Evolutionary conservation across 2,113 vertebrate species (phyloP), one percentile per base, ranked within the genome.

Genomic region (Abramis brama): DNA sequence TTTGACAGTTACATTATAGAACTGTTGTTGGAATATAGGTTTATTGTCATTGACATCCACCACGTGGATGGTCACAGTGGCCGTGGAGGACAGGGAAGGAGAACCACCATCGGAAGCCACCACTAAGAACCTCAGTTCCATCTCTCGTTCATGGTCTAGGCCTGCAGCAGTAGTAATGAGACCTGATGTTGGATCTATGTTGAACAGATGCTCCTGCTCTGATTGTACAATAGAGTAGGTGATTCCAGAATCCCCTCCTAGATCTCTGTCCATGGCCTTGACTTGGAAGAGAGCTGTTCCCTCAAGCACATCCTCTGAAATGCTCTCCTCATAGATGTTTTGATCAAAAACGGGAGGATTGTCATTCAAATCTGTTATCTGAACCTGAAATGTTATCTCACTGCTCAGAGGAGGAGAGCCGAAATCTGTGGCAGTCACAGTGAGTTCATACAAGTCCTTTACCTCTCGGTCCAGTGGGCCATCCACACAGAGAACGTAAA

Each of bases 31-130:
- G 91, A 99, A 99, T 80, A 96, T 83, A 0, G 97, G 97, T 86
- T 96, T 95, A 57, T 98, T 97, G 93, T 99, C 97, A 30, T 99
- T 99, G 91, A 96, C 92, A 3, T 98, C 97, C 57, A 94, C 94
- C 62, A 99, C 91, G 2, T 88, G 74, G 83, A 97, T 87, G 15
- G 91, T 96, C 83, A 98, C 94, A 13, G 92, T 93, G 23, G 96
- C 95, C 10, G 94, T 94, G 86, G 96, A 92, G 1, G 96, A 94
- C 30, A 96, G 91, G 0, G 94, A 88, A 0, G 95, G 96, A 23
- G 90, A 91, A 0, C 97, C 97, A 15, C 94, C 86, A 77, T 98
- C 97, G 6, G 85, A 93, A 13, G 95, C 97, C 89, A 95, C 93
- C 91, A 97, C 96, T 85, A 93, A 90, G 86, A 98, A 92, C 87